Conservation (phyloP, 1,140 invertebrate species). For the Diuraphis noxia region DNA sequence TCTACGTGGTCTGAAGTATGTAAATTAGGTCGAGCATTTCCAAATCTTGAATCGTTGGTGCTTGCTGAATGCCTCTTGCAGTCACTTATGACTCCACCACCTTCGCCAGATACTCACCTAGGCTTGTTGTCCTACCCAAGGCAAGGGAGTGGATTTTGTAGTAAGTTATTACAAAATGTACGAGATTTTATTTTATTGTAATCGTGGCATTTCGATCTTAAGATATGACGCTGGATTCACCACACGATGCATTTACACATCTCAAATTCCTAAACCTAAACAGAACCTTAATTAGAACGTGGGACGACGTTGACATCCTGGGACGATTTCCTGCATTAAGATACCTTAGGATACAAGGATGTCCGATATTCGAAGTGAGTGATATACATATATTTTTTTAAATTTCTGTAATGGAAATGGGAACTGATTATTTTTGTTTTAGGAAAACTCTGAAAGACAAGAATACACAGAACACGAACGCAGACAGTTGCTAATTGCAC, state of each 20-base stretch:
- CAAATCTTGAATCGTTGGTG: conserved; percentile 79
- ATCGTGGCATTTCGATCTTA: neutral
- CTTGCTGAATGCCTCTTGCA: conserved; percentile 82
- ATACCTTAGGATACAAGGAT: conserved; percentile 75
- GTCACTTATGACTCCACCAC: conserved; percentile 62
- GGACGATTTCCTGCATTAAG: conserved; percentile 79
- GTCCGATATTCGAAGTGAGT: conserved; percentile 66
- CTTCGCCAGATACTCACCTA: conserved; percentile 55
- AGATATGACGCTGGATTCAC: conserved; percentile 58
- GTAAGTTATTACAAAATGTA: neutral
- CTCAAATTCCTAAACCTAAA: conserved; percentile 82
- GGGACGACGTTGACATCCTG: conserved; percentile 85
- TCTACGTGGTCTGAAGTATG: conserved; percentile 79
- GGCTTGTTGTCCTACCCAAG: conserved; percentile 56
- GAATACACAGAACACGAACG: conserved; percentile 86
- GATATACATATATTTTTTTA: neutral
- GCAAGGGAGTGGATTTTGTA: neutral
- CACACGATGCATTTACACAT: conserved; percentile 68
- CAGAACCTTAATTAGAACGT: conserved; percentile 77
- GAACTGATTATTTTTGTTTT: neutral
- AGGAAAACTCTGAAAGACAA: conserved; percentile 59
- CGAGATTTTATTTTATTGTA: neutral
- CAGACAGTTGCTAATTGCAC: conserved; percentile 80
- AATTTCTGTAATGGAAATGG: neutral
- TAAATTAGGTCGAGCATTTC: conserved; percentile 82